phyloP scores from a whole-genome alignment of 2,113 vertebrate species.

The Vulpes ferrilata region DNA sequence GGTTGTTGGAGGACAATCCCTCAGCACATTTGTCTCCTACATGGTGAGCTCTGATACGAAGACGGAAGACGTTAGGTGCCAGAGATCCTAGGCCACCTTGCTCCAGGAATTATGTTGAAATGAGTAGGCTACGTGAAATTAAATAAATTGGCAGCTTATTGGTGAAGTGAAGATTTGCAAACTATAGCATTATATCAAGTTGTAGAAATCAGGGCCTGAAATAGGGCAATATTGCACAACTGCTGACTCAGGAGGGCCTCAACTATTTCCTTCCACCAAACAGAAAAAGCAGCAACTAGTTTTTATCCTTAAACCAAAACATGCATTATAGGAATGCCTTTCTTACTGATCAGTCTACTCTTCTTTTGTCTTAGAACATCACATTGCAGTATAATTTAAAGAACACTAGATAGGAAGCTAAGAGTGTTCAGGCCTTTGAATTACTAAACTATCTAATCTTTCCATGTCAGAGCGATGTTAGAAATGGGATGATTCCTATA shows the following conservation, averaged over 20 bases:
- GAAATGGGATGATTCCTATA: neutral
- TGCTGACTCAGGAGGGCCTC: conserved; percentile 58
- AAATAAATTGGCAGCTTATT: neutral
- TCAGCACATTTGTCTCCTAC: neutral
- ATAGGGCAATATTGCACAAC: conserved; percentile 40
- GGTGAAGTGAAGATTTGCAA: conserved; percentile 41
- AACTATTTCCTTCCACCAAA: conserved; percentile 40
- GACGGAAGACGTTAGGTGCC: neutral
- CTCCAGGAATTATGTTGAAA: neutral
- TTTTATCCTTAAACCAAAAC: conserved; percentile 36
- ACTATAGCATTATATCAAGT: neutral
- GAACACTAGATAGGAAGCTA: neutral
- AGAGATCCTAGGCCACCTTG: neutral
- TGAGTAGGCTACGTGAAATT: neutral
- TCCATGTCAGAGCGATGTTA: neutral
- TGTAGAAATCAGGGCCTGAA: conserved; percentile 47
- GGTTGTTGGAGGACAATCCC: neutral
- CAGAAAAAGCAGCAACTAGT: neutral
- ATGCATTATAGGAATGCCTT: neutral
- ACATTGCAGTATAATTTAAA: neutral
- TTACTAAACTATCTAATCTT: neutral
- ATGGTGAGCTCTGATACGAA: neutral
- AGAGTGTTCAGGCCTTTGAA: neutral
- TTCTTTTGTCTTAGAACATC: neutral
- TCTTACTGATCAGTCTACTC: neutral